Percentiles rank a stretch among this genome's conserved stretches.
phyloP scores from a whole-genome alignment of 2,888 invertebrate genomes.

The Lydus trimaculatus region DNA sequence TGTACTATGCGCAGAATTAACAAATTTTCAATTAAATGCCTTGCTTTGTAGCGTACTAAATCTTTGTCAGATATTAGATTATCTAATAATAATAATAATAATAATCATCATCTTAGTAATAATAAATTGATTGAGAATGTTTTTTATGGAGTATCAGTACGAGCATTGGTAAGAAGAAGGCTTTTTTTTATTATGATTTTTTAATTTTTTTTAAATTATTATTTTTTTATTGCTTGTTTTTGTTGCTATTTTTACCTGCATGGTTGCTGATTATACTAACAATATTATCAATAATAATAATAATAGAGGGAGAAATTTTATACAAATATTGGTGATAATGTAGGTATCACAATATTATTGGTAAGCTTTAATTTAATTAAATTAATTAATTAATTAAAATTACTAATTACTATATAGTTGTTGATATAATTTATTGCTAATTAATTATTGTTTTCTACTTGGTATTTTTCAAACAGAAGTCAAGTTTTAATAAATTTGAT shows the following conservation, averaged over 20 bases:
- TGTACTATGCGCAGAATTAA: not conserved
- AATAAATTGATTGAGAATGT: conserved; percentile 60
- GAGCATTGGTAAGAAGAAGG: conserved; percentile 66
- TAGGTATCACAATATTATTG: not conserved
- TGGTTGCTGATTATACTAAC: conserved; percentile 39
- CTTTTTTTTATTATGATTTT: conserved; percentile 34
- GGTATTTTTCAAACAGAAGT: conserved; percentile 68
- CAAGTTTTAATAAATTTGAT: conserved; percentile 79
- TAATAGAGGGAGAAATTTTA: conserved; percentile 48
- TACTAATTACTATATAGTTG: not conserved
- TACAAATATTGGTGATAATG: conserved; percentile 23
- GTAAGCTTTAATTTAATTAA: not conserved
- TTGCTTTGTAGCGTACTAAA: conserved; percentile 63
- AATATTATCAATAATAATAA: not conserved
- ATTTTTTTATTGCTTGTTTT: conserved; percentile 38
- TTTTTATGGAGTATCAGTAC: conserved; percentile 68
- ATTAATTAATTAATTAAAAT: not conserved
- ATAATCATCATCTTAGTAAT: not conserved
- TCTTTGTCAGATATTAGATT: conserved; percentile 62
- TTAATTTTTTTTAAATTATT: conserved; percentile 18
- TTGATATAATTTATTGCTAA: not conserved
- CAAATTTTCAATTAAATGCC: conserved; percentile 36
- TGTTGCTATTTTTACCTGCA: conserved; percentile 35
- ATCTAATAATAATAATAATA: conserved; percentile 12
- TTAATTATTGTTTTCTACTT: conserved; percentile 32